A percentile compares a stretch with the other conserved stretches of the same genome.
Conservation (phyloP, 2,888 invertebrate genomes). For the Caenorhabditis doughertyi region DNA sequence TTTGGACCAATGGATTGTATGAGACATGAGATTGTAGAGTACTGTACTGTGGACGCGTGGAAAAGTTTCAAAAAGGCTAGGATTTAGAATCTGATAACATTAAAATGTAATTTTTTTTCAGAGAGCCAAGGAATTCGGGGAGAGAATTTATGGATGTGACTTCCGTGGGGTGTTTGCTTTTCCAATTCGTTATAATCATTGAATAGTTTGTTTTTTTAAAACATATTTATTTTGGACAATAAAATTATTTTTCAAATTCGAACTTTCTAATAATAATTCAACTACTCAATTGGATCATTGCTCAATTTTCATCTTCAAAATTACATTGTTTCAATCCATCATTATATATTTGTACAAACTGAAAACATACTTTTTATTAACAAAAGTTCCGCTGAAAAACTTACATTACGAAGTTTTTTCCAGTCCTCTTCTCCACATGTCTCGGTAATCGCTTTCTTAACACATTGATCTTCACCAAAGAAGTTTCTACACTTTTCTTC, state of each 20-base stretch:
- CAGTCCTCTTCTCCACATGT: not conserved
- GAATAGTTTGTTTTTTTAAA: not conserved
- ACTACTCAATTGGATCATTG: too few relatives aligned
- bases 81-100: not conserved
- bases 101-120: too few relatives aligned
- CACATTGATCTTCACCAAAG: too few relatives aligned
- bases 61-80: slow-evolving; percentile 40
- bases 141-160: slow-evolving; percentile 47
- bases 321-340: too few relatives aligned
- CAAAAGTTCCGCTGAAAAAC: too few relatives aligned
- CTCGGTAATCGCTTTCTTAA: too few relatives aligned
- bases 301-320: too few relatives aligned
- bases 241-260: not conserved
- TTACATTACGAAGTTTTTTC: not conserved
- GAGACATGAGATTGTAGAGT: slow-evolving; percentile 34
- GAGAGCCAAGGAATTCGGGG: slow-evolving; percentile 47
- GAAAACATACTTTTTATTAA: too few relatives aligned
- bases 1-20: slow-evolving; percentile 48
- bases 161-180: slow-evolving; percentile 26
- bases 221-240: not conserved
- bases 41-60: slow-evolving; percentile 45
- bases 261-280: too few relatives aligned
- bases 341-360: too few relatives aligned
- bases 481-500: too few relatives aligned
- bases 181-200: slow-evolving; percentile 28